Conservation (phyloP, 53 echinoderm and acorn worm genomes). For the Pentamera pediparva region DNA sequence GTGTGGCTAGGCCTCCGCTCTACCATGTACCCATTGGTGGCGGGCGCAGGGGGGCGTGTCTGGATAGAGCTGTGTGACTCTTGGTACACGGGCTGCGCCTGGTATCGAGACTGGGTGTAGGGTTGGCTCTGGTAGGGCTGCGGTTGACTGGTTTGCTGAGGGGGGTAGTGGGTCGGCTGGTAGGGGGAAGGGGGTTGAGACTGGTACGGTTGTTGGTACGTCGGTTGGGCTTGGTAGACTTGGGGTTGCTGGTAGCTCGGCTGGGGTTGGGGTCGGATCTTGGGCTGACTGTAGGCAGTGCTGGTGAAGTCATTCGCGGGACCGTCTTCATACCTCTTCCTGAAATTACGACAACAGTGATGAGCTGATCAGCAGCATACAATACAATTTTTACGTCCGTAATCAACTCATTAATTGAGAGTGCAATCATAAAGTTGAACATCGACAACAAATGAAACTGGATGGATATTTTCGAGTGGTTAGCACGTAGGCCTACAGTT, state of each 20-base stretch:
- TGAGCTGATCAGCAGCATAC: no score
- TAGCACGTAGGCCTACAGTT: no score
- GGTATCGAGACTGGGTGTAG: background rate
- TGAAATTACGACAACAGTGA: no score
- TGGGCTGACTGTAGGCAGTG: constrained; percentile 2
- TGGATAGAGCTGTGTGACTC: background rate
- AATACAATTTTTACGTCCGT: no score
- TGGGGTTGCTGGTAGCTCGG: background rate
- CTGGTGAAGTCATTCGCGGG: background rate
- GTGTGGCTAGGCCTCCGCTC: background rate
- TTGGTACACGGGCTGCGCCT: background rate
- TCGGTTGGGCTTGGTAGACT: background rate
- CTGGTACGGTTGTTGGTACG: background rate
- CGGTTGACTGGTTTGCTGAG: background rate
- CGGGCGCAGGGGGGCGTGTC: background rate
- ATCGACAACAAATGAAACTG: no score
- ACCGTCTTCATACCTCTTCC: background rate
- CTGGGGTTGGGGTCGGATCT: background rate
- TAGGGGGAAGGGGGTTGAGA: background rate
- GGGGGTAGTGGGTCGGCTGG: background rate
- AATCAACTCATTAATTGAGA: no score
- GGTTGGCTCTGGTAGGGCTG: background rate
- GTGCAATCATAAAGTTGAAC: no score
- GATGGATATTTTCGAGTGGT: no score
- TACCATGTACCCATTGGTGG: background rate